Percentiles rank a stretch among this genome's conserved stretches.
Evolutionary conservation across 2,797 vertebrate species (phyloP).

Genomic region (Botia almorhae): DNA sequence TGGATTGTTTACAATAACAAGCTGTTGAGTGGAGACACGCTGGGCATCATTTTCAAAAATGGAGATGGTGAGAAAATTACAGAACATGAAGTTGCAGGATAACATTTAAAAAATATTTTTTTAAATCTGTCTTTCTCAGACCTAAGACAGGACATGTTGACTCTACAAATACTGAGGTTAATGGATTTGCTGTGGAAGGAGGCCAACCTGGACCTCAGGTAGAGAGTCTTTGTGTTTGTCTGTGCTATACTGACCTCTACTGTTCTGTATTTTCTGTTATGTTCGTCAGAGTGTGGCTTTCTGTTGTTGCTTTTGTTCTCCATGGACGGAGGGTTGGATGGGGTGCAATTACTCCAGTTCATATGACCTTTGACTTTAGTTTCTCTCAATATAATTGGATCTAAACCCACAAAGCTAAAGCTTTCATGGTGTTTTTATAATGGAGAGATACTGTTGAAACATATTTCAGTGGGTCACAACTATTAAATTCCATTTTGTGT

Average conservation of each 20-base stretch:
- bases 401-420: too few species aligned
- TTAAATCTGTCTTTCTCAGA: constrained; percentile 67
- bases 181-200: constrained; percentile 99
- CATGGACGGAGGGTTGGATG: too few species aligned
- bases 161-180: constrained; percentile 91
- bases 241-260: background rate
- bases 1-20: constrained; percentile 99
- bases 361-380: too few species aligned
- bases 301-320: background rate
- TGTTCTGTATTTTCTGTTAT: background rate
- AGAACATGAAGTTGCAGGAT: background rate
- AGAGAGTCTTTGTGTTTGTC: constrained; percentile 21
- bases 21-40: constrained; percentile 87
- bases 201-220: constrained; percentile 94
- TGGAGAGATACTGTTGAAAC: too few species aligned
- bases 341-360: too few species aligned
- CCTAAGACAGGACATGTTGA: constrained; percentile 96
- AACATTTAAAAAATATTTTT: background rate
- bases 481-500: too few species aligned
- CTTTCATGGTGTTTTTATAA: too few species aligned
- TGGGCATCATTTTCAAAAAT: constrained; percentile 98
- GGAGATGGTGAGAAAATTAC: constrained; percentile 87
- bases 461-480: too few species aligned
- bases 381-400: too few species aligned
- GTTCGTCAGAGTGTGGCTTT: background rate